phyloP scores from a whole-genome alignment of 2,888 invertebrate species.

The Coenonympha glycerion region DNA sequence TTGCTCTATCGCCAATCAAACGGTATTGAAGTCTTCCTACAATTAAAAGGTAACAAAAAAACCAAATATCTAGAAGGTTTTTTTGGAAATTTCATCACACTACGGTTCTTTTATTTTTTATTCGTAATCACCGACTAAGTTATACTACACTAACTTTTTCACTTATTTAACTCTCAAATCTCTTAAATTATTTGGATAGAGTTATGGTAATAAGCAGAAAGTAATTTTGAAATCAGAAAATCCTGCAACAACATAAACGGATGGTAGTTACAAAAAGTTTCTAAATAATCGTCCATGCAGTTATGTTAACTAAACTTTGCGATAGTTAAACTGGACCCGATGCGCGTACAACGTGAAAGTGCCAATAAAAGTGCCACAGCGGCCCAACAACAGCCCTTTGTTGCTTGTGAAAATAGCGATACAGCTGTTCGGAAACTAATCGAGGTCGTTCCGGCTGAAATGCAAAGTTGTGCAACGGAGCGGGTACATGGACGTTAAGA shows the following conservation, averaged over 20 bases:
- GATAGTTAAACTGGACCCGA: constrained; percentile 28
- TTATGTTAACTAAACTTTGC: constrained; percentile 23
- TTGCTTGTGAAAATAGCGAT: constrained; percentile 38
- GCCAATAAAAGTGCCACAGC: constrained; percentile 36
- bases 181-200: no score
- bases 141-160: no score
- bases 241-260: constrained; percentile 18
- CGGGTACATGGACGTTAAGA: constrained; percentile 4
- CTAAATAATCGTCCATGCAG: constrained; percentile 14
- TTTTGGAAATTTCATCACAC: no score
- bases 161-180: no score
- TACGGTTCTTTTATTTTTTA: no score
- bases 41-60: no score
- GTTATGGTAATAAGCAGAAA: neutral
- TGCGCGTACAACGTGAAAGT: constrained; percentile 31
- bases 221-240: no score
- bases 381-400: constrained; percentile 38
- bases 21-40: no score
- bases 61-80: no score
- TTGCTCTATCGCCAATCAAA: no score
- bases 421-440: constrained; percentile 39
- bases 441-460: constrained; percentile 35
- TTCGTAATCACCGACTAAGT: no score
- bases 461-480: constrained; percentile 30
- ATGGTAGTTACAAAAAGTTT: constrained; percentile 12